These are phyloP conservation scores for Strigops habroptila DNA, from an alignment of 2,113 vertebrate species.

Conservation along the genomic window DNA sequence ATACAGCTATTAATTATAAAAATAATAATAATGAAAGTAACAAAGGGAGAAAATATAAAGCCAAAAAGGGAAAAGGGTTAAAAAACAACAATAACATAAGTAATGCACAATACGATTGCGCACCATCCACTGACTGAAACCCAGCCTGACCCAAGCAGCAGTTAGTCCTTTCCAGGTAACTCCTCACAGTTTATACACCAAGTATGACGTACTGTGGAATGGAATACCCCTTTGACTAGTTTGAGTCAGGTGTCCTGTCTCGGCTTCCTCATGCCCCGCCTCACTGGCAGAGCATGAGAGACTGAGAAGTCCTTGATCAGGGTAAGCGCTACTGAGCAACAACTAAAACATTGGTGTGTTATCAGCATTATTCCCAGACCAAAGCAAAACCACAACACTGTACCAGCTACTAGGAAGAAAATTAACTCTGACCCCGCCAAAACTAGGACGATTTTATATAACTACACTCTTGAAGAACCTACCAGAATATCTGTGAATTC, in stretches of 20 bases:
- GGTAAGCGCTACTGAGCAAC: background rate
- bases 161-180: background rate
- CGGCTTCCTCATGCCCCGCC: background rate
- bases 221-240: background rate
- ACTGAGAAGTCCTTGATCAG: background rate
- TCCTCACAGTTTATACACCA: background rate
- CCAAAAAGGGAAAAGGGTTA: background rate
- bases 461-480: background rate
- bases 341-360: background rate
- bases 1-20: background rate
- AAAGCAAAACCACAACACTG: background rate
- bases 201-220: background rate
- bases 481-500: background rate
- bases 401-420: background rate
- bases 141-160: background rate
- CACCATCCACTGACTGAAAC: background rate
- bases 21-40: background rate
- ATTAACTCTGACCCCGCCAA: background rate
- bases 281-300: background rate
- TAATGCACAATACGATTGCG: background rate
- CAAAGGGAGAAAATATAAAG: background rate
- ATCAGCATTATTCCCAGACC: background rate
- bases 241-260: background rate
- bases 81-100: background rate
- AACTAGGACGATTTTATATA: background rate